Base-by-base conservation (phyloP, 2,888 invertebrate species). In the Melangyna quadrimaculata region DNA sequence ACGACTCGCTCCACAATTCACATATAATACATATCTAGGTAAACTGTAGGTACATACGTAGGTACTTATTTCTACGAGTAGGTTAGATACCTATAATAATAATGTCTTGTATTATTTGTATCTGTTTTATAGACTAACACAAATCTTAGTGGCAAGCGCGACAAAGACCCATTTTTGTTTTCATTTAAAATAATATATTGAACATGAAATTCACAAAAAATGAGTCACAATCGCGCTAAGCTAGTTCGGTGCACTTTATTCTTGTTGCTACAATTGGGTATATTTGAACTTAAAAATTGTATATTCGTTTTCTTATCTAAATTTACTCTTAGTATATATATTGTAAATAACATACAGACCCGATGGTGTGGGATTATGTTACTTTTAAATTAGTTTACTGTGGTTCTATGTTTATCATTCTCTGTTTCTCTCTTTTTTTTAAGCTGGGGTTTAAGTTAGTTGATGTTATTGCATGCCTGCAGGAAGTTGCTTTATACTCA, bases 171-270 rank as follows among this genome's bases (percentile, higher is more conserved):
- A 81, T 77, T 78, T 86, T 71, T 69, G 79, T 77, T 80, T 19
- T 57, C 17, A 1, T 59, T 22, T 35, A 17, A 5, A 55, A 55
- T 55, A 55, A 55, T 55, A 55, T 55, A 80, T 86, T 86, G 84
- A 77, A 86, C 77, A 77, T 86, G 80, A 86, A 86, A 73, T 81
- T 73, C 70, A 86, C 81, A 70, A 63, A 81, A n/a, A 73, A 86
- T 86, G 86, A 86, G 55, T 86, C 86, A 86, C 80, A 53, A 67
- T 77, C 77, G 57, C 74, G 43, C 53, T 67, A 29, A 78, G 74
- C 69, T 73, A 83, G 61, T 61, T 61, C 51, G 43, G 61, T 72
- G 70, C 72, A 51, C 51, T 70, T 74, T 74, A 59, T 82, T 65
- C 48, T 69, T 69, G 48, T 45, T 73, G 53, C 77, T 80, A 73